These are phyloP conservation scores for Phylloscopus trochilus DNA, from an alignment of 2,113 vertebrate species.

Conservation along the genomic window DNA sequence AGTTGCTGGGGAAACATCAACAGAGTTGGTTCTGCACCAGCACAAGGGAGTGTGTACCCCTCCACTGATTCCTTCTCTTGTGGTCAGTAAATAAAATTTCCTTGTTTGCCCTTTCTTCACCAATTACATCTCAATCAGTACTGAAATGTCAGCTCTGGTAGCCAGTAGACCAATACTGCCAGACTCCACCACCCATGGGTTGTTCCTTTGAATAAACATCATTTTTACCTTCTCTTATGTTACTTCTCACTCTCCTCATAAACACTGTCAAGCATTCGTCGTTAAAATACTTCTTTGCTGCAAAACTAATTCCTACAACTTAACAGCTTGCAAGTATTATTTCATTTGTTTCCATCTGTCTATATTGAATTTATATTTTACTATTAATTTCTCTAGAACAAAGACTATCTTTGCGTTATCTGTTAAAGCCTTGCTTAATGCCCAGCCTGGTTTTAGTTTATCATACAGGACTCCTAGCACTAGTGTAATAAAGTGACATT, in stretches of 20 bases:
- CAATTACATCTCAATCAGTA: not conserved
- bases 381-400: not conserved
- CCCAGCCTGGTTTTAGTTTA: not conserved
- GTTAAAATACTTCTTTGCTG: not conserved
- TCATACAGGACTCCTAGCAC: not conserved
- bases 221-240: not conserved
- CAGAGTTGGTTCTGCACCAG: fast-evolving
- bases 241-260: not conserved
- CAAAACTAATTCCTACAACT: not conserved
- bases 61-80: not conserved
- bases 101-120: not conserved
- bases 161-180: not conserved
- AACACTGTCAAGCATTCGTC: not conserved
- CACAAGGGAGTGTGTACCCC: not conserved
- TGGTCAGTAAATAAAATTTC: not conserved
- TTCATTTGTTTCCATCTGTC: not conserved
- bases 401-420: not conserved
- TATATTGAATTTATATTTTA: not conserved
- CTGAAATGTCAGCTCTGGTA: not conserved
- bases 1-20: fast-evolving
- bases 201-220: not conserved
- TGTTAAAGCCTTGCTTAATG: not conserved
- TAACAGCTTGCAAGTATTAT: not conserved
- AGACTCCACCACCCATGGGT: not conserved
- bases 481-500: not conserved